Evolutionary conservation across 2,113 vertebrate genomes (phyloP).

Genomic region (Halichoerus grypus): DNA sequence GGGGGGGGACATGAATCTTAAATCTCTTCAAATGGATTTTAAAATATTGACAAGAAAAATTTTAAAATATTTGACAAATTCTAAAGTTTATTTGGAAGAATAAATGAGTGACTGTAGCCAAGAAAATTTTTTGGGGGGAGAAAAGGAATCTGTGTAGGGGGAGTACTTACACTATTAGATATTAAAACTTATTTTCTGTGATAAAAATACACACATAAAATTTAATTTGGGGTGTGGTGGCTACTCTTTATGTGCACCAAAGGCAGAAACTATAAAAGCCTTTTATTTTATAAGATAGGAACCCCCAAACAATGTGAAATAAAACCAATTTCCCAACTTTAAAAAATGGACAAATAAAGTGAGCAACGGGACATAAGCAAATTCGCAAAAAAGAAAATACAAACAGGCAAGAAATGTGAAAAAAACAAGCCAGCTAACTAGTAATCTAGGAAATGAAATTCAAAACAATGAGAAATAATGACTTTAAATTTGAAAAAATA

Average conservation of each 20-base stretch:
- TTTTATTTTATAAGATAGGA: not conserved
- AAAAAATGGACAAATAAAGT: not conserved
- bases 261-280: not conserved
- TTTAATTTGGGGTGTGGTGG: not conserved
- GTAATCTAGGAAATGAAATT: not conserved
- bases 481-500: not conserved
- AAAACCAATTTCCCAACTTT: not conserved
- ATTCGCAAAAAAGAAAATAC: not conserved
- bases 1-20: not conserved
- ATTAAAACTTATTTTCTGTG: conserved; percentile 6
- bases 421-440: not conserved
- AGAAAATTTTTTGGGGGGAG: not conserved
- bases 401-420: not conserved
- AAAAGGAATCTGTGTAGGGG: not conserved
- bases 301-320: not conserved
- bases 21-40: not conserved
- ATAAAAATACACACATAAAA: not conserved
- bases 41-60: not conserved
- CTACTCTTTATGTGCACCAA: not conserved
- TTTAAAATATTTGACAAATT: not conserved
- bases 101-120: not conserved
- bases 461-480: not conserved
- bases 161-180: not conserved
- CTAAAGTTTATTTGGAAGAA: conserved; percentile 35
- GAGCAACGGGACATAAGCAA: not conserved